Evolutionary conservation across 2,113 vertebrate species (phyloP), one percentile per base, ranked within the genome.

Genomic region (Mugil cephalus): DNA sequence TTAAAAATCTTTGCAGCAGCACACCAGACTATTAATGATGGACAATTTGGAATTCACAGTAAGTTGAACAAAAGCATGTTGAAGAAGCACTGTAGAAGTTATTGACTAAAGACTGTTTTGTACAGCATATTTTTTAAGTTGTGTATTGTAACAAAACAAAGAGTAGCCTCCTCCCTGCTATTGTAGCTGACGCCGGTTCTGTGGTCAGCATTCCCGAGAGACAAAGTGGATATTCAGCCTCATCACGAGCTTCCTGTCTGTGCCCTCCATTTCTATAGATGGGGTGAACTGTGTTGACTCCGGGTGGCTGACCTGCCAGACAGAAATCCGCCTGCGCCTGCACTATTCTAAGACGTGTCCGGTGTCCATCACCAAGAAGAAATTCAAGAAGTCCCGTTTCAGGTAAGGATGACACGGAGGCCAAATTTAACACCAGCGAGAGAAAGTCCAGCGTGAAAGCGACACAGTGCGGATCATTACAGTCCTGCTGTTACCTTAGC

Each of bases 301-400:
- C 42, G 98, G 98, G 47, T 99, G 98, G 97, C 94, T 99, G 79
- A 99, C 98, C 0, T 97, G 96, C 90, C 98, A 99, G 88, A 97
- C 97, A 66, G 97, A 99, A 92, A 95, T 99, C 77, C 96, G 97
- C 67, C 91, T 99, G 61, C 95, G 97, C 48, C 93, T 99, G 75
- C 97, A 99, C 94, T 94, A 94, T 91, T 98, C 97, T 59, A 94
- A 96, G 88, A 96, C 92, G 85, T 80, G 95, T 46, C 96, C 98
- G 13, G 96, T 99, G 52, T 95, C 96, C 19, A 98, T 99, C 79
- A 95, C 96, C 1, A 99, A 99, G 94, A 99, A 96, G 88, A 97
- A 98, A 89, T 98, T 95, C 85, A 99, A 99, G 93, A 99, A 96
- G 68, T 99, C 98, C 39, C 94, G 97, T 85, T 99, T 99, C 94